Evolutionary conservation across 2,888 invertebrate genomes (phyloP), one percentile per base, ranked within the genome.

Genomic region (Sesia apiformis): DNA sequence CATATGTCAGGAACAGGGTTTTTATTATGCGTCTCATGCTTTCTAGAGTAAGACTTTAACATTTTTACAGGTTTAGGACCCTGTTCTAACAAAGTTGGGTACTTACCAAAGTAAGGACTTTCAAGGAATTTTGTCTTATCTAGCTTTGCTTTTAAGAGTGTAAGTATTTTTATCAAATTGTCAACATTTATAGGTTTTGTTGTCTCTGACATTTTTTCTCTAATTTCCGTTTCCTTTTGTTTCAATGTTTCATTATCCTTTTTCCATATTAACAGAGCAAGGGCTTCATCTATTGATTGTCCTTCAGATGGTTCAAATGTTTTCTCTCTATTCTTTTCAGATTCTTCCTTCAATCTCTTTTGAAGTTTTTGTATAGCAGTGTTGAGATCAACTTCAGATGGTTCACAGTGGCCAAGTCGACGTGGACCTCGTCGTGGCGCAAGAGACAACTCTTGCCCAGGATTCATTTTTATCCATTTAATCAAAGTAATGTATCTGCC

Each of bases 401-500:
- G 23, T 55, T 74, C 72, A 5, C 78, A 79, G 56, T 82, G 81
- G 4, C 72, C 61, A 0, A 86, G 63, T 0, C 78, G 66, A 0
- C 77, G 76, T 23, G 72, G 74, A 2, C 65, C 77, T 52, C 87
- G 74, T n/a, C 90, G 77, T 0, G 86, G 90, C 57, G 86, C 86
- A 52, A 71, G 62, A 38, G 65, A 57, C 3, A 90, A 58, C 52
- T 78, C 77, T 23, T 64, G 56, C 53, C 84, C 63, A 0, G 91
- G 92, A 74, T 91, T 69, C 39, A 78, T 75, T 55, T 81, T 76
- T 52, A 92, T 76, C 81, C 90, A 92, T 56, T 78, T 84, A 52
- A 80, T 66, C 7, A 93, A 84, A 0, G 90, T 90, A 0, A 74
- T 51, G 67, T 91, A 92, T 39, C 94, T 90, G 52, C 93, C 91